Evolutionary conservation across 2,113 vertebrate genomes (phyloP).

Genomic region (Athene cunicularia): DNA sequence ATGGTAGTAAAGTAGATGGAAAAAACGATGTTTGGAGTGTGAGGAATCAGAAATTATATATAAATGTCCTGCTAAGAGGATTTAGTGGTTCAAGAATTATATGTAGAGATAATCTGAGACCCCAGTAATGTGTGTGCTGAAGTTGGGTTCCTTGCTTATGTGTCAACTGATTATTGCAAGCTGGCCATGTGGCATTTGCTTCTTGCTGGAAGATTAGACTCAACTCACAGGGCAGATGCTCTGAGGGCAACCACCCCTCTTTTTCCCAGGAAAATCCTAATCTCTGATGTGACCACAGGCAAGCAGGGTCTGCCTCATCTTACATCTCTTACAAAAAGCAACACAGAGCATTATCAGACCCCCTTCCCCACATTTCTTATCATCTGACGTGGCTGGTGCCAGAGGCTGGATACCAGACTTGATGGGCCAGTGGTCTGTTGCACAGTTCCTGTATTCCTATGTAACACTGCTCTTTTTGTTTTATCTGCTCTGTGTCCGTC

Average conservation of each 20-base stretch:
- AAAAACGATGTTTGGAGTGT: not conserved
- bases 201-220: not conserved
- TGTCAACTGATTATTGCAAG: not conserved
- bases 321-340: not conserved
- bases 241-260: not conserved
- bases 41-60: not conserved
- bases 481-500: constrained; percentile 3
- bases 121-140: not conserved
- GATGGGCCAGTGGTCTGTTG: constrained; percentile 15
- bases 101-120: not conserved
- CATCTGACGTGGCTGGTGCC: not conserved
- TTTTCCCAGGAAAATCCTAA: not conserved
- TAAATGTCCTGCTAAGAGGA: not conserved
- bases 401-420: constrained; percentile 21
- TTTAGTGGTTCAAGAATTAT: not conserved
- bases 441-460: constrained; percentile 9
- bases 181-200: rapidly evolving
- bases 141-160: not conserved
- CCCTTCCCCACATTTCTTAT: not conserved
- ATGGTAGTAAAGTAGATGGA: not conserved
- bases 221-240: not conserved
- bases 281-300: not conserved
- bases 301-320: not conserved
- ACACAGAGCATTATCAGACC: not conserved
- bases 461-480: constrained; percentile 69